Evolutionary conservation across 2,797 vertebrate species (phyloP).

Genomic region (Dallia pectoralis): DNA sequence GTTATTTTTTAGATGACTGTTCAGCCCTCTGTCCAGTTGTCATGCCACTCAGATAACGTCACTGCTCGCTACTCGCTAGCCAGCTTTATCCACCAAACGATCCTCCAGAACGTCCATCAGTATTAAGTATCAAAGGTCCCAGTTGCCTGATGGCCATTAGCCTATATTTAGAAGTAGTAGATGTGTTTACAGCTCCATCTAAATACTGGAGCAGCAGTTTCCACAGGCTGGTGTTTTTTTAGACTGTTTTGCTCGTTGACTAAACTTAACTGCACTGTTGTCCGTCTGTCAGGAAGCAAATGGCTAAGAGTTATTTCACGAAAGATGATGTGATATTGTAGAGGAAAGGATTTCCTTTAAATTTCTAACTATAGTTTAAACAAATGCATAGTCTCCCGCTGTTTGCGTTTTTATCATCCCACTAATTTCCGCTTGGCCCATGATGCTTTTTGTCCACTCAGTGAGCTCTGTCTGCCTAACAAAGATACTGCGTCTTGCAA

Average conservation of each 20-base stretch:
- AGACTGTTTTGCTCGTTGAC: background rate
- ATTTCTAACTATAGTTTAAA: background rate
- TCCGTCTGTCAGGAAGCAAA: background rate
- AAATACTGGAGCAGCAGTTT: background rate
- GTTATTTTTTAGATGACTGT: background rate
- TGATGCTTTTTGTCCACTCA: too few species aligned
- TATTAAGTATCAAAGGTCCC: constrained; percentile 7
- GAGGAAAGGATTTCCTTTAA: background rate
- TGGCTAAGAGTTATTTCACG: background rate
- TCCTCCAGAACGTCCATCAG: background rate
- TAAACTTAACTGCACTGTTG: background rate
- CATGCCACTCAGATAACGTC: background rate
- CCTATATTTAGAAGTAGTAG: constrained; percentile 1
- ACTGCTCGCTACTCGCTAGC: too few species aligned
- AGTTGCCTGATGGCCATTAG: background rate
- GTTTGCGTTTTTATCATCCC: too few species aligned
- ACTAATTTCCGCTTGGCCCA: too few species aligned
- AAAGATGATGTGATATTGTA: background rate
- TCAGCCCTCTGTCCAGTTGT: background rate
- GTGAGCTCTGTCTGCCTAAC: too few species aligned
- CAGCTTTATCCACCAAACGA: background rate
- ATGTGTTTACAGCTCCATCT: background rate
- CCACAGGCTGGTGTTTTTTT: background rate
- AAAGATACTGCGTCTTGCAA: too few species aligned
- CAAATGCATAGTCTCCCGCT: too few species aligned